Conservation (phyloP, 2,113 vertebrate genomes). For the Baryphthengus martii region DNA sequence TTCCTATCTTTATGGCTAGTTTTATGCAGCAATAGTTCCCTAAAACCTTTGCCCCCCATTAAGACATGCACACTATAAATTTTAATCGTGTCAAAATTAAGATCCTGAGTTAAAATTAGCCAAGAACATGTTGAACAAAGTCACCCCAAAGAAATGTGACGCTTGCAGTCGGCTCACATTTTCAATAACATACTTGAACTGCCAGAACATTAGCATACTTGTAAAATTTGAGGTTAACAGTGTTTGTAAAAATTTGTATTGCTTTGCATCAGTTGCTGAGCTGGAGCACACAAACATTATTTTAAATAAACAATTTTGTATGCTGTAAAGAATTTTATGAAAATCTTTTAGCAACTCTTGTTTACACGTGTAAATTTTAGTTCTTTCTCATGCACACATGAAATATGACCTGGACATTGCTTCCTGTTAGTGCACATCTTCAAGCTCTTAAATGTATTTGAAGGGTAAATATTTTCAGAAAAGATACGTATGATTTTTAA, state of each 20-base stretch:
- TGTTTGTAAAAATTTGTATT: background rate
- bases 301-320: background rate
- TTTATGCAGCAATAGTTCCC: background rate
- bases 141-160: background rate
- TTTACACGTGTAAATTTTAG: background rate
- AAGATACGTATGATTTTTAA: background rate
- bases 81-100: background rate
- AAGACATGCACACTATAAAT: background rate
- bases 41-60: background rate
- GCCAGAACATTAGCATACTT: background rate
- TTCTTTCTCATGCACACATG: background rate
- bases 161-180: background rate
- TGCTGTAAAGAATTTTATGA: background rate
- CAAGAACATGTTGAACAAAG: background rate
- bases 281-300: background rate
- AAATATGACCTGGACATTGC: background rate
- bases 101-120: background rate
- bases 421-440: background rate
- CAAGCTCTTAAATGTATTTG: background rate
- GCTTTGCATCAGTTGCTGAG: slow-evolving; percentile 13
- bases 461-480: background rate
- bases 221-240: slow-evolving; percentile 1
- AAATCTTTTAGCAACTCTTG: background rate
- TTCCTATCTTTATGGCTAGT: background rate
- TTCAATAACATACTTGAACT: background rate